Evolutionary conservation across 2,888 invertebrate genomes (phyloP).

Genomic region (Melangyna quadrimaculata): DNA sequence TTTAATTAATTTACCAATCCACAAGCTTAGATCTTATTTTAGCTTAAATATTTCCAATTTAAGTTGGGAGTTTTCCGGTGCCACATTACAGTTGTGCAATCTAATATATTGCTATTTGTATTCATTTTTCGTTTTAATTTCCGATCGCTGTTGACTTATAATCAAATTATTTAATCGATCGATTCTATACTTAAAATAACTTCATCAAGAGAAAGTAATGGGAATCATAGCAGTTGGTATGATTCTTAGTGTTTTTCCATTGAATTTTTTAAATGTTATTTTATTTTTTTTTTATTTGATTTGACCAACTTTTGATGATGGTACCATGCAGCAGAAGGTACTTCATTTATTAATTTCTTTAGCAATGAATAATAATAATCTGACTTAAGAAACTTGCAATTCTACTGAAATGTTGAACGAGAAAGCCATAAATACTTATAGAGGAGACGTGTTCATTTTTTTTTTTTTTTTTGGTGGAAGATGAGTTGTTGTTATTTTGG

Average conservation of each 20-base stretch:
- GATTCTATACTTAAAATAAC: not conserved
- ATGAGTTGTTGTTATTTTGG: not conserved
- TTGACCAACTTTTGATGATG: slow-evolving; percentile 52
- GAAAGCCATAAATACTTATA: slow-evolving; percentile 45
- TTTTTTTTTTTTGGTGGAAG: not conserved
- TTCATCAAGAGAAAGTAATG: slow-evolving; percentile 45
- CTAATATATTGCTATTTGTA: not conserved
- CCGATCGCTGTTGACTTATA: not conserved
- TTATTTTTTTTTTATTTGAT: slow-evolving; percentile 13
- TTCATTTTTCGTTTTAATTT: not conserved
- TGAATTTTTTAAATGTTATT: slow-evolving; percentile 6
- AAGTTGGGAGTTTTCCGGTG: not conserved
- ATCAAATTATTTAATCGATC: not conserved
- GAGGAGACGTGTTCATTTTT: not conserved
- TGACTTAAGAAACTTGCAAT: slow-evolving; percentile 40
- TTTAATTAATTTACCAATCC: too few species aligned
- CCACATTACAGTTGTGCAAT: not conserved
- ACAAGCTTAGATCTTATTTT: too few species aligned
- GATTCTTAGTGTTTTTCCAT: slow-evolving; percentile 40
- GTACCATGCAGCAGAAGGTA: slow-evolving; percentile 63
- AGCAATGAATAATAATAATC: slow-evolving; percentile 64
- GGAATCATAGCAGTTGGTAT: not conserved
- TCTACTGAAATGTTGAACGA: slow-evolving; percentile 40
- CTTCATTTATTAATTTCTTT: slow-evolving; percentile 44
- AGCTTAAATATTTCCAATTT: not conserved